These are phyloP conservation scores for Bellardia pandia DNA, from an alignment of 2,888 invertebrate genomes.

Conservation along the genomic window DNA sequence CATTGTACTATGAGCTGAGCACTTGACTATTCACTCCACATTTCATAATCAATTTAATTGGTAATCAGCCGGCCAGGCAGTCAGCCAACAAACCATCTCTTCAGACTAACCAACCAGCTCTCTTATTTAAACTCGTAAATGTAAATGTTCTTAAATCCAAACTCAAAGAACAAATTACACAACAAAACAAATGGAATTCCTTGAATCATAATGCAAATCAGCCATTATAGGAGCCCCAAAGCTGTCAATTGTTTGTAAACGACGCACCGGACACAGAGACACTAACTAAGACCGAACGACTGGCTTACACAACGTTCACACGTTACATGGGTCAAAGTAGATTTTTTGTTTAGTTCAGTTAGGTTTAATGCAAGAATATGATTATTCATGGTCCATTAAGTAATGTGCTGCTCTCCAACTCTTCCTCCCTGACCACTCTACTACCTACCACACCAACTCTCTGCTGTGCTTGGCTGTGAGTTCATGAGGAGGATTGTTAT, in stretches of 20 bases:
- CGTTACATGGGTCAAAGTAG: not conserved
- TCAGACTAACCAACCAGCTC: not conserved
- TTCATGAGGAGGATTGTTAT: constrained; percentile 22
- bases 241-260: not conserved
- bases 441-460: not conserved
- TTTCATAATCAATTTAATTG: constrained; percentile 22
- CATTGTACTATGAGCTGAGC: not conserved
- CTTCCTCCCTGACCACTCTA: not conserved
- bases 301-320: constrained; percentile 6
- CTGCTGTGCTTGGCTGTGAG: not conserved
- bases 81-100: not conserved
- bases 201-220: constrained; percentile 21
- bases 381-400: constrained; percentile 46
- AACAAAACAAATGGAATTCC: constrained; percentile 11
- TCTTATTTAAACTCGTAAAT: not conserved
- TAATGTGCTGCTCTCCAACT: constrained; percentile 18
- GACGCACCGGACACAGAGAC: constrained; percentile 15
- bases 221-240: constrained; percentile 5
- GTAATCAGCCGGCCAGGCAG: not conserved
- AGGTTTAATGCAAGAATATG: constrained; percentile 24
- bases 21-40: constrained; percentile 9
- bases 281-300: not conserved
- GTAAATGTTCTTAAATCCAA: not conserved
- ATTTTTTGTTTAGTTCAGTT: constrained; percentile 22
- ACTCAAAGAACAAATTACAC: not conserved